Evolutionary conservation across 2,888 invertebrate genomes (phyloP), one percentile per base, ranked within the genome.

Genomic region (Chesias legatella): DNA sequence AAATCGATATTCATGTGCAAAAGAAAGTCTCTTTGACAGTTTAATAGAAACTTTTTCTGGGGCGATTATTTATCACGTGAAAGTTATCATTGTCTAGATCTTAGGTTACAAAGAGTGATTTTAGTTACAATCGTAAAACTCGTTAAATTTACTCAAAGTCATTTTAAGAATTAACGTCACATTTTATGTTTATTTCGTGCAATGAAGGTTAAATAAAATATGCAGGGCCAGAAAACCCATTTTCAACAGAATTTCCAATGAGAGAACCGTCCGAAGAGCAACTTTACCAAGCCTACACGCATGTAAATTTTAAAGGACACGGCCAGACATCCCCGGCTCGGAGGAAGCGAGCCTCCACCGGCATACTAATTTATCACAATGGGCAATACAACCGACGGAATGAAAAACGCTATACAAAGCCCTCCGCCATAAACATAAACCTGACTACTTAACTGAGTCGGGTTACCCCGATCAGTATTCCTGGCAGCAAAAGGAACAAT

Each of bases 311-410:
- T 63, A 63, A 60, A 71, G 65, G 72, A 79, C 79, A 75, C 49
- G 66, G 58, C 62, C 69, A 73, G 72, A 79, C 79, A 67, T 54
- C 52, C 62, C 57, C 62, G 67, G 55, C 59, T 63, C 60, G 58
- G 68, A 79, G 73, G 80, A 75, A 79, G 72, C 67, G 61, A 43
- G 59, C 49, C 57, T 17, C 13, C 13, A 17, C 61, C 63, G 65
- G 83, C 73, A 84, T 85, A 80, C 79, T 72, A 82, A 84, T 81
- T 70, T 58, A 70, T 68, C 64, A 67, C 68, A 63, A 68, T 63
- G 67, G 61, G 41, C 58, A 47, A 60, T 54, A 53, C 61, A 73
- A 57, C 64, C 75, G 56, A 58, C 67, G 58, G 53, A 68, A 63
- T 60, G 31, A 59, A 71, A 66, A 63, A 57, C 49, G 52, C 38